A percentile compares a stretch with the other conserved stretches of the same genome.
These are phyloP conservation scores for Chaenogobius annularis DNA, from an alignment of 2,113 vertebrate genomes.

Conservation along the genomic window DNA sequence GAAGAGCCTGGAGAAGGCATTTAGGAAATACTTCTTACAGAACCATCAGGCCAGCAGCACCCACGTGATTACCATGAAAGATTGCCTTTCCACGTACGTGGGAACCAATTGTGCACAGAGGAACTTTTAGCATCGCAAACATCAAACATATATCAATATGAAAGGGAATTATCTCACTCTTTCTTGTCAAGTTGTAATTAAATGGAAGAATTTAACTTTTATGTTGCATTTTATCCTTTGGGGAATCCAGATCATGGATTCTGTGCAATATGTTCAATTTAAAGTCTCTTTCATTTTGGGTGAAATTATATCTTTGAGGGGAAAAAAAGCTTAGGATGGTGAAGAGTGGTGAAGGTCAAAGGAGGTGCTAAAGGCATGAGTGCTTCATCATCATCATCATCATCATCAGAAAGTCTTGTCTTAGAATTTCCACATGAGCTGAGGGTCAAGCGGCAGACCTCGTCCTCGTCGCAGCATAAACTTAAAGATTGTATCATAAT, in stretches of 20 bases:
- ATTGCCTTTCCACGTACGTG: constrained; percentile 41
- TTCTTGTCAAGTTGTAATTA: constrained; percentile 54
- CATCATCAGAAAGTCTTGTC: constrained; percentile 63
- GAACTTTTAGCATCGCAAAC: constrained; percentile 23
- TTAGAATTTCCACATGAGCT: constrained; percentile 22
- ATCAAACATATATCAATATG: constrained; percentile 14
- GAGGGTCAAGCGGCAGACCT: constrained; percentile 47
- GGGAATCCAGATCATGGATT: constrained; percentile 22
- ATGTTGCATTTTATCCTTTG: constrained; percentile 48
- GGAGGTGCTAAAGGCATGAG: constrained; percentile 43
- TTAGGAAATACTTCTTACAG: constrained; percentile 59
- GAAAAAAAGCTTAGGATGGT: constrained; percentile 33
- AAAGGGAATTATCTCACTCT: constrained; percentile 23
- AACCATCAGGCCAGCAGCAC: constrained; percentile 39
- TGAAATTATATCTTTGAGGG: constrained; percentile 13
- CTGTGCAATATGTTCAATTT: constrained; percentile 28
- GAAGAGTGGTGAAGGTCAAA: constrained; percentile 51
- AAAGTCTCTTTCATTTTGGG: constrained; percentile 10
- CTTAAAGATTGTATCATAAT: no score
- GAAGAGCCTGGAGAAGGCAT: constrained; percentile 47
- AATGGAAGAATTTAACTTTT: constrained; percentile 50
- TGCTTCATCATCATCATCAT: constrained; percentile 56
- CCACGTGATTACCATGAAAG: constrained; percentile 44
- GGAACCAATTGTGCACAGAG: constrained; percentile 29
- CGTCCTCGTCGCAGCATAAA: constrained; percentile 1